A percentile compares a stretch with the other conserved stretches of the same genome.
These are phyloP conservation scores for Gadopsis marmoratus DNA, from an alignment of 2,797 vertebrate species.

Conservation along the genomic window DNA sequence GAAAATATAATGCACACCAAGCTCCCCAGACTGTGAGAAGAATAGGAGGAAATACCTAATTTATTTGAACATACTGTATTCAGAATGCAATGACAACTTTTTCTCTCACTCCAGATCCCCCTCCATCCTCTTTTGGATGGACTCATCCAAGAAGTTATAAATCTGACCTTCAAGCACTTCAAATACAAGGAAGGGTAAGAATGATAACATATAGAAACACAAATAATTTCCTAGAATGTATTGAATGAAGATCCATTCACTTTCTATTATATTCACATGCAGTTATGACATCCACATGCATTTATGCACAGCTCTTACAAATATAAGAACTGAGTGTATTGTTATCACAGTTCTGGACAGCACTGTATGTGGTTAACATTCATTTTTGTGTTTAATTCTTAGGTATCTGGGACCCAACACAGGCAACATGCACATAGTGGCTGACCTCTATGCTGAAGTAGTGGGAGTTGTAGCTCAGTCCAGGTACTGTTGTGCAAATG, in stretches of 20 bases:
- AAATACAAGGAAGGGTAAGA: conserved; percentile 99
- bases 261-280: neutral
- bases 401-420: conserved; percentile 99
- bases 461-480: conserved; percentile 97
- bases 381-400: conserved; percentile 20
- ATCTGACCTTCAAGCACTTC: conserved; percentile 99
- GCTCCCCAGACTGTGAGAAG: neutral
- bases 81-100: neutral
- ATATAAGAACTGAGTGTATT: neutral
- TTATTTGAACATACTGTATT: neutral
- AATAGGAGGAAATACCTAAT: neutral
- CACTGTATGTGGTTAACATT: neutral
- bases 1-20: neutral
- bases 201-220: neutral
- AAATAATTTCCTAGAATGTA: conserved; percentile 5
- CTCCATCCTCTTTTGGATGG: conserved; percentile 97
- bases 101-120: conserved; percentile 90
- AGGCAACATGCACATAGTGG: conserved; percentile 99
- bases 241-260: neutral
- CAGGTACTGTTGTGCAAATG: conserved; percentile 83
- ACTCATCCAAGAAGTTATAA: conserved; percentile 97
- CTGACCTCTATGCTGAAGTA: conserved; percentile 98
- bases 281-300: neutral
- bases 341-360: neutral
- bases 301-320: neutral